Evolutionary conservation across 2,113 vertebrate species (phyloP).

Genomic region (Brienomyrus brachyistius): DNA sequence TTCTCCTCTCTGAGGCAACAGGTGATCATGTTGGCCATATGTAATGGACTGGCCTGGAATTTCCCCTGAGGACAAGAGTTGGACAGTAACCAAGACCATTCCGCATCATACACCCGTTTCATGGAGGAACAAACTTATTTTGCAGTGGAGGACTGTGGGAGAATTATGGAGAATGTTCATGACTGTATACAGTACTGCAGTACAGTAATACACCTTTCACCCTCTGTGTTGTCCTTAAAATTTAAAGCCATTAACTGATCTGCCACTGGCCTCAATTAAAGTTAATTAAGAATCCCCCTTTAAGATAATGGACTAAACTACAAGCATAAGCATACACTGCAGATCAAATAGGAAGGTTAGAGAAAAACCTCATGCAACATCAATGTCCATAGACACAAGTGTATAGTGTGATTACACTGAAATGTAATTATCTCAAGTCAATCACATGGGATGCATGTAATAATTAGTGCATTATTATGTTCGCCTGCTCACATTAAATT

Average conservation of each 20-base stretch:
- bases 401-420: not conserved
- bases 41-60: conserved; percentile 74
- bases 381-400: not conserved
- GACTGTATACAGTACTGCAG: no score
- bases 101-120: not conserved
- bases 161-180: not conserved
- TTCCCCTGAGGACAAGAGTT: conserved; percentile 63
- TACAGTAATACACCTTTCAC: not conserved
- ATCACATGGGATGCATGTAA: not conserved
- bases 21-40: conserved; percentile 80
- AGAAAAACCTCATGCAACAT: not conserved
- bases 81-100: conserved; percentile 2
- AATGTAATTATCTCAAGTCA: not conserved
- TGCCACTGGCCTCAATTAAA: not conserved
- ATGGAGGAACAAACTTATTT: not conserved
- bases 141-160: not conserved
- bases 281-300: not conserved
- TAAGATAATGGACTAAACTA: not conserved
- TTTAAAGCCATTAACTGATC: not conserved
- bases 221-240: not conserved
- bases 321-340: not conserved
- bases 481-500: not conserved
- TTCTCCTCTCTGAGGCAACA: conserved; percentile 87
- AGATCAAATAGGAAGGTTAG: not conserved
- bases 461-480: not conserved